Conservation (phyloP, 2,113 vertebrate species). For the Pan troglodytes region DNA sequence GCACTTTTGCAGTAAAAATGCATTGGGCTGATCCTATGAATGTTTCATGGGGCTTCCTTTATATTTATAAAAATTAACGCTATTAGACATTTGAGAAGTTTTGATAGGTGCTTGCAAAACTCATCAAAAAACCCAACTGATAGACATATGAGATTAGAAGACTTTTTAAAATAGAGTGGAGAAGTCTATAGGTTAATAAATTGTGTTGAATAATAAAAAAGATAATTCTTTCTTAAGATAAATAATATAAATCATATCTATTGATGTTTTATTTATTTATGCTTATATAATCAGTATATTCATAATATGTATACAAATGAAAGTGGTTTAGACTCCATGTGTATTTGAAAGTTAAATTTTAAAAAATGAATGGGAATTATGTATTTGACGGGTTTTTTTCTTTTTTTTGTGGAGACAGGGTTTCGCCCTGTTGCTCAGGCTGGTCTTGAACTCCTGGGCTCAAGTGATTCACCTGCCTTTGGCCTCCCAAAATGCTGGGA, state of each 20-base stretch:
- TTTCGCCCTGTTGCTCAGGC: too few relatives aligned
- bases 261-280: conserved; percentile 71
- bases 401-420: too few relatives aligned
- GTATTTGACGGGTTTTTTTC: too few relatives aligned
- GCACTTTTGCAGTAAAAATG: not conserved
- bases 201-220: conserved; percentile 63
- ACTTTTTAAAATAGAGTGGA: conserved; percentile 48
- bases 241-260: conserved; percentile 66
- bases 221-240: conserved; percentile 60
- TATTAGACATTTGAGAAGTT: conserved; percentile 10
- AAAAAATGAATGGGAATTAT: not conserved
- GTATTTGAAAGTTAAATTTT: conserved; percentile 46
- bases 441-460: too few relatives aligned
- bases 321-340: not conserved
- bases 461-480: too few relatives aligned
- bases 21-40: not conserved
- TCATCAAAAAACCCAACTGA: conserved; percentile 36
- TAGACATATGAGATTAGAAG: conserved; percentile 44
- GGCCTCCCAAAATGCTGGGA: too few relatives aligned
- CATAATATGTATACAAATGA: conserved; percentile 21
- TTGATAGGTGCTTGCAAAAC: conserved; percentile 47
- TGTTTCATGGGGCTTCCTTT: conserved; percentile 11
- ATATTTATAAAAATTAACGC: conserved; percentile 47
- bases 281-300: conserved; percentile 16
- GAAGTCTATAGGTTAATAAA: conserved; percentile 68